Conservation (phyloP, 2,113 vertebrate genomes). For the Carlito syrichta region DNA sequence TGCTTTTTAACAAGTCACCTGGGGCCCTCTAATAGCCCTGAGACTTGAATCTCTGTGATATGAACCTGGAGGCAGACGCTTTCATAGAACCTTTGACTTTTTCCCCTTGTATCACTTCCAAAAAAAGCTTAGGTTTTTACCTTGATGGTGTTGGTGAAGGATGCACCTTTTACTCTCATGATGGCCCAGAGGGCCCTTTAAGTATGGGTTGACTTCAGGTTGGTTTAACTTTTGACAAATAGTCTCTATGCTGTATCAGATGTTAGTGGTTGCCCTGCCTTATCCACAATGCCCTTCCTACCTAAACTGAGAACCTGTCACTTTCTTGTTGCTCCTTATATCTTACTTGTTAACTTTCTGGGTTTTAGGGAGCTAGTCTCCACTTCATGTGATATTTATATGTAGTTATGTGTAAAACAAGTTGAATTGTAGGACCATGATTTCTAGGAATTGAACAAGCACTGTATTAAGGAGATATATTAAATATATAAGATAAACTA, state of each 20-base stretch:
- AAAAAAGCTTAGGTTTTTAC: constrained; percentile 46
- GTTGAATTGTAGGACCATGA: not conserved
- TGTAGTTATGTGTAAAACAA: not conserved
- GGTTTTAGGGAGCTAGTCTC: not conserved
- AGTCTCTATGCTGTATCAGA: not conserved
- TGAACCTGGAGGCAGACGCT: constrained; percentile 56
- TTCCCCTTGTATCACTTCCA: constrained; percentile 38
- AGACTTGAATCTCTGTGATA: constrained; percentile 67
- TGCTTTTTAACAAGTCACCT: constrained; percentile 63
- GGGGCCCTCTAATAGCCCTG: constrained; percentile 65
- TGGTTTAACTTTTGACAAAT: not conserved
- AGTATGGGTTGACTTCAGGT: constrained; percentile 43
- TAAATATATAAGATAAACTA: not conserved
- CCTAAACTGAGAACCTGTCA: not conserved
- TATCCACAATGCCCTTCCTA: not conserved
- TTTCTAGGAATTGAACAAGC: not conserved
- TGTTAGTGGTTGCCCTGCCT: not conserved
- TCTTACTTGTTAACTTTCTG: not conserved
- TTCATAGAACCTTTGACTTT: constrained; percentile 65
- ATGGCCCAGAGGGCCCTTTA: constrained; percentile 5
- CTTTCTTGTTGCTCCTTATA: not conserved
- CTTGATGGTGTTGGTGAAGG: constrained; percentile 38
- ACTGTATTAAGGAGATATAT: not conserved
- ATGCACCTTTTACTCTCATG: constrained; percentile 7
- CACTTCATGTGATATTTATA: not conserved